Evolutionary conservation across 2,888 invertebrate genomes (phyloP).

Genomic region (Polyommatus icarus): DNA sequence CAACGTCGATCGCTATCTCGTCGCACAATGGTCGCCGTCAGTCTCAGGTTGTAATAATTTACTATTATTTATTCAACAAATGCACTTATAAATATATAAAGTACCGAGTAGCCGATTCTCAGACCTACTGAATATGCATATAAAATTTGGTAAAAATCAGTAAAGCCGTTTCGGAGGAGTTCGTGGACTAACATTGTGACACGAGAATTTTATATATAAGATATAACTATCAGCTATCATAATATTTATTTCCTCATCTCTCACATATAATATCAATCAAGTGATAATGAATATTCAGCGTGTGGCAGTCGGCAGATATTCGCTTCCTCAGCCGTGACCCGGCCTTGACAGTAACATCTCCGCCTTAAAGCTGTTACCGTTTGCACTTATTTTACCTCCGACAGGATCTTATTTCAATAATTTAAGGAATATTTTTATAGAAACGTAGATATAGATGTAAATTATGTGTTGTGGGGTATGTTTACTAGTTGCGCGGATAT

Average conservation of each 20-base stretch:
- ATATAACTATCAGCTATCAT: background rate
- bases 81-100: too few species aligned
- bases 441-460: background rate
- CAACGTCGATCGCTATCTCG: too few species aligned
- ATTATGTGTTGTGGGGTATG: background rate
- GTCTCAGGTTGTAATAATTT: too few species aligned
- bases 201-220: too few species aligned
- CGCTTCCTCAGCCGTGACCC: slow-evolving; percentile 17
- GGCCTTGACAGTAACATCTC: slow-evolving; percentile 16
- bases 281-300: slow-evolving; percentile 1
- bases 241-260: background rate
- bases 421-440: background rate
- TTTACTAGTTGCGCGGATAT: background rate
- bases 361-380: background rate
- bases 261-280: background rate
- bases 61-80: too few species aligned
- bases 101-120: too few species aligned
- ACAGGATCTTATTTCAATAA: background rate
- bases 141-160: too few species aligned
- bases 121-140: too few species aligned
- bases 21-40: too few species aligned
- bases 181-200: too few species aligned
- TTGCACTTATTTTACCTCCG: background rate
- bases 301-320: background rate
- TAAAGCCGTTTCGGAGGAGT: too few species aligned